Evolutionary conservation across 2,113 vertebrate genomes (phyloP).

Genomic region (Puntigrus tetrazona): DNA sequence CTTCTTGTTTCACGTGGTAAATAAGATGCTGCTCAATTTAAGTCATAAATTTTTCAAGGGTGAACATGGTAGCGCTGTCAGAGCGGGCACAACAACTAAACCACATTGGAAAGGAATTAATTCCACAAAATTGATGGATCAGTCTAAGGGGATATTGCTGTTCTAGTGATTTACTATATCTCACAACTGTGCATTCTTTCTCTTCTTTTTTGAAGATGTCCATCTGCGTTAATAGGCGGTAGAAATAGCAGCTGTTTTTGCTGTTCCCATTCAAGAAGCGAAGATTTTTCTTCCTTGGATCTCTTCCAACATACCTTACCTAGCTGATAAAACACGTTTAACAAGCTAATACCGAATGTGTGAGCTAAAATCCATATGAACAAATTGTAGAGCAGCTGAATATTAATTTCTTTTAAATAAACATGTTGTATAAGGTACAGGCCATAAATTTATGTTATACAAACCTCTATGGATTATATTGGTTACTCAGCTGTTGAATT

Average conservation of each 20-base stretch:
- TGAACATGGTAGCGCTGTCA: slow-evolving; percentile 36
- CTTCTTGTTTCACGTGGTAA: slow-evolving; percentile 62
- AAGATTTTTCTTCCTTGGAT: slow-evolving; percentile 3
- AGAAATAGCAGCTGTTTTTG: slow-evolving; percentile 43
- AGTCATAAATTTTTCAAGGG: slow-evolving; percentile 69
- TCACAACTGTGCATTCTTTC: slow-evolving; percentile 10
- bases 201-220: slow-evolving; percentile 18
- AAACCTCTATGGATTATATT: neutral
- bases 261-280: slow-evolving; percentile 8
- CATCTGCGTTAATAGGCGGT: neutral
- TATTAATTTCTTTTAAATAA: neutral
- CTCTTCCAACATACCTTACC: slow-evolving; percentile 15
- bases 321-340: slow-evolving; percentile 9
- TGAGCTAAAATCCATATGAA: slow-evolving; percentile 32
- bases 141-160: neutral
- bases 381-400: slow-evolving; percentile 2
- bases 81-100: slow-evolving; percentile 18
- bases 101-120: neutral
- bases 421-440: slow-evolving; percentile 10
- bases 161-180: slow-evolving; percentile 27
- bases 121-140: slow-evolving; percentile 26
- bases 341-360: slow-evolving; percentile 12
- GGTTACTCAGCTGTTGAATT: slow-evolving; percentile 40
- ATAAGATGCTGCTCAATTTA: slow-evolving; percentile 57
- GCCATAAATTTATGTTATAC: slow-evolving; percentile 14